Percentiles rank a stretch among this genome's conserved stretches.
Evolutionary conservation across 2,888 invertebrate genomes (phyloP).

Genomic region (Drosophila infuscata): DNA sequence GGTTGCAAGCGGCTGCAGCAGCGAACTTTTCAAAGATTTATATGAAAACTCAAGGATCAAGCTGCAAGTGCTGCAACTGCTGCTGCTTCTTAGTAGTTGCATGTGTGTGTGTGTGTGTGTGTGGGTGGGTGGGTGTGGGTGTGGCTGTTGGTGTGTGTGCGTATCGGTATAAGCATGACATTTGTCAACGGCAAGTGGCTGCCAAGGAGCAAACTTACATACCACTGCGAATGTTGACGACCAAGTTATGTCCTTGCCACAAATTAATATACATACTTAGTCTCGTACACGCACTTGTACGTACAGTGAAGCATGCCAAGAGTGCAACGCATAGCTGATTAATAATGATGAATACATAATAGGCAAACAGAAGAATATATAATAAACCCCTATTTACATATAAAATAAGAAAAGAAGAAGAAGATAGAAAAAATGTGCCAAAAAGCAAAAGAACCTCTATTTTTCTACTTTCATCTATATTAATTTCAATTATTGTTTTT

Average conservation of each 20-base stretch:
- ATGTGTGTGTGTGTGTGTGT: constrained; percentile 21
- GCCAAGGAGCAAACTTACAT: constrained; percentile 57
- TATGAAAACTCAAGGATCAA: constrained; percentile 72
- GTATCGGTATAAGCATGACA: constrained; percentile 69
- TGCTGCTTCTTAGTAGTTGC: constrained; percentile 40
- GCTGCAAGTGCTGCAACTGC: constrained; percentile 50
- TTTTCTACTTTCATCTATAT: neutral
- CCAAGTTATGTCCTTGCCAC: constrained; percentile 74
- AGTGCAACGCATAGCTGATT: neutral
- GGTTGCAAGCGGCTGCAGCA: constrained; percentile 48
- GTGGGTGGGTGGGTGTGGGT: constrained; percentile 14
- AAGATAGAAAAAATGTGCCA: neutral
- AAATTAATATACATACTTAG: constrained; percentile 45
- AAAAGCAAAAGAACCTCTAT: neutral
- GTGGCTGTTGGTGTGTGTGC: constrained; percentile 20
- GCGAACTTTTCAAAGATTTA: constrained; percentile 70
- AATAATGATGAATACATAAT: neutral
- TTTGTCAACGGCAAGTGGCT: constrained; percentile 75
- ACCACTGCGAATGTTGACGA: constrained; percentile 65
- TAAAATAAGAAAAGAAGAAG: neutral
- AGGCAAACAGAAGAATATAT: neutral
- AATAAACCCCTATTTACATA: neutral
- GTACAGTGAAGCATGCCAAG: constrained; percentile 32
- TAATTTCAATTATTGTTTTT: neutral
- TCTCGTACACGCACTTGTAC: constrained; percentile 1